Evolutionary conservation across 2,113 vertebrate genomes (phyloP), one percentile per base, ranked within the genome.

Genomic region (Microtus montanus): DNA sequence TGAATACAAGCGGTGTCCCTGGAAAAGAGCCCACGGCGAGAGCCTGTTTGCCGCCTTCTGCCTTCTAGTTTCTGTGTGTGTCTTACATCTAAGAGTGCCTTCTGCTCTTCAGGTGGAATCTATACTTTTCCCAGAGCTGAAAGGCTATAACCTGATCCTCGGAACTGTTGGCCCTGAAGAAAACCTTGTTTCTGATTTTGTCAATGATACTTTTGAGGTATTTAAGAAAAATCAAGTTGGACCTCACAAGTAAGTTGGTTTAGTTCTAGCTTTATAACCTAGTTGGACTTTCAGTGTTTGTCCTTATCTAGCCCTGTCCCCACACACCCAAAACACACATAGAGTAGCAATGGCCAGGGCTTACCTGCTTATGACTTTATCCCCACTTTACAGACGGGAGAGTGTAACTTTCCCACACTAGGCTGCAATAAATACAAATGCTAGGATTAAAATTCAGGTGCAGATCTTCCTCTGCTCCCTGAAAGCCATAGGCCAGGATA

Each of bases 171-270:
- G 95, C 26, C 71, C 97, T 87, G 97, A 99, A 0, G 99, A 99
- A 97, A 95, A 88, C 0, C 95, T 99, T 71, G 99, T 99, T 96
- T 97, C 84, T 74, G 96, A 99, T 12, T 95, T 98, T 64, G 92
- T 99, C 85, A 95, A 93, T 85, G 98, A 98, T 97, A 98, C 98
- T 58, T 96, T 98, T 22, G 97, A 98, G 24, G 89, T 99, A 89
- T 99, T 99, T 98, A 87, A 98, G 61, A 99, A 96, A 95, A 99
- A 99, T 97, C 97, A 96, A 38, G 85, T 99, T 86, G 99, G 99
- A 7, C 99, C 99, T 33, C 85, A 97, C 90, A 99, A 98, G 99
- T 99, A 98, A 98, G 98, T 97, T 88, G 35, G 11, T 86, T 95
- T 73, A 1, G 19, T 91, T 54, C 28, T 94, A 77, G 94, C 30